Evolutionary conservation across 2,113 vertebrate genomes (phyloP).

Genomic region (Myotis brandtii): DNA sequence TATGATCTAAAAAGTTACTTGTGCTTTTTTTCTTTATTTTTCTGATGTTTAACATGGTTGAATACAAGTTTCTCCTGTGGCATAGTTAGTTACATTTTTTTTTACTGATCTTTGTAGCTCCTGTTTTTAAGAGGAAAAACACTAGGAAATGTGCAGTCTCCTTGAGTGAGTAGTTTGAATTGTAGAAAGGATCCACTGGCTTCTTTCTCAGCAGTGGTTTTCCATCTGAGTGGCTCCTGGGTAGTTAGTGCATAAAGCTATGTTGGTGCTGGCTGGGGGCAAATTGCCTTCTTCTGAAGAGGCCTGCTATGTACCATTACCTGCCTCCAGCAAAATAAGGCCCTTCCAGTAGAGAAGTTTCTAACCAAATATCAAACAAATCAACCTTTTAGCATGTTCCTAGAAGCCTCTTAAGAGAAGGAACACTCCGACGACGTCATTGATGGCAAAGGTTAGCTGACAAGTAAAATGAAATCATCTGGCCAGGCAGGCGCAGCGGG

Average conservation of each 20-base stretch:
- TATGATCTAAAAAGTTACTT: not conserved
- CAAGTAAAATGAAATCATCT: constrained; percentile 85
- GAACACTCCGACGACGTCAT: constrained; percentile 81
- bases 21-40: constrained; percentile 3
- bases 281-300: constrained; percentile 74
- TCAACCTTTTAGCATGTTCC: constrained; percentile 81
- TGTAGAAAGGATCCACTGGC: constrained; percentile 58
- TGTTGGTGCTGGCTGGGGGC: constrained; percentile 63
- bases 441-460: constrained; percentile 81
- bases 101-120: constrained; percentile 52
- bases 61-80: constrained; percentile 49
- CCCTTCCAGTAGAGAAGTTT: constrained; percentile 30
- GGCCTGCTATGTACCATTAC: constrained; percentile 50
- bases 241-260: constrained; percentile 34
- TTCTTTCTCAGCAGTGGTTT: constrained; percentile 68
- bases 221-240: constrained; percentile 63
- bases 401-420: constrained; percentile 77
- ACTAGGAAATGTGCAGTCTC: constrained; percentile 45
- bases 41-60: not conserved
- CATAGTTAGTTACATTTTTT: constrained; percentile 50
- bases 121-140: constrained; percentile 56
- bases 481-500: constrained; percentile 80
- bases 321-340: constrained; percentile 62
- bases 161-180: constrained; percentile 73
- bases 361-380: constrained; percentile 74